Percentiles rank a stretch among this genome's conserved stretches.
Conservation (phyloP, 2,888 invertebrate genomes). For the Escarpia spicata region DNA sequence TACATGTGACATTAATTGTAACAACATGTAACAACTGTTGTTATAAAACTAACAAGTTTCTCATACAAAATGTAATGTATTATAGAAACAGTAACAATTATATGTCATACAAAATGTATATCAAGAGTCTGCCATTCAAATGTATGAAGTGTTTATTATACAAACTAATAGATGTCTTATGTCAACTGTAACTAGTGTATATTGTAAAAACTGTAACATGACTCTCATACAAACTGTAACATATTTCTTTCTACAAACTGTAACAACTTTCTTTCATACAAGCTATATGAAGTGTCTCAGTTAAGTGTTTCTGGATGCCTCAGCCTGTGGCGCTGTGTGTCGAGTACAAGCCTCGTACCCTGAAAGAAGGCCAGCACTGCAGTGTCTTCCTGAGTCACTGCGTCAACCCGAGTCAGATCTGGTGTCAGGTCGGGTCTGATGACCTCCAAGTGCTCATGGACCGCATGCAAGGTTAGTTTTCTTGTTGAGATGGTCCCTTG, state of each 20-base stretch:
- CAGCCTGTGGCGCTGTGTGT: not conserved
- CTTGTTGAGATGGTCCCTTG: not conserved
- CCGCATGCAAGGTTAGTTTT: not conserved
- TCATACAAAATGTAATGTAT: too few relatives aligned
- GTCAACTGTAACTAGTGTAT: too few relatives aligned
- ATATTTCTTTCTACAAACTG: not conserved
- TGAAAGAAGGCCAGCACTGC: not conserved
- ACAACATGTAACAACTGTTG: too few relatives aligned
- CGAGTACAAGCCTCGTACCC: not conserved
- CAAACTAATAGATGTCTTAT: too few relatives aligned
- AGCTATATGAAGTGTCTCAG: not conserved
- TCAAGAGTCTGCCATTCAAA: too few relatives aligned
- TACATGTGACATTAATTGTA: too few relatives aligned
- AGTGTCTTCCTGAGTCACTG: conserved; percentile 6
- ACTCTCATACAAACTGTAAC: too few relatives aligned
- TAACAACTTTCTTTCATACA: not conserved
- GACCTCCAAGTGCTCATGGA: conserved; percentile 6
- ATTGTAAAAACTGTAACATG: too few relatives aligned
- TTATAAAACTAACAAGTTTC: too few relatives aligned
- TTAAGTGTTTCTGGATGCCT: not conserved
- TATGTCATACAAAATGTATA: too few relatives aligned
- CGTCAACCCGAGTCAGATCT: not conserved
- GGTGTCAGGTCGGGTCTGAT: not conserved
- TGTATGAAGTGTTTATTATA: too few relatives aligned
- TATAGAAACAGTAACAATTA: too few relatives aligned